Percentiles rank a stretch among this genome's conserved stretches.
Conservation (phyloP, 2,797 vertebrate genomes). For the Betta splendens region DNA sequence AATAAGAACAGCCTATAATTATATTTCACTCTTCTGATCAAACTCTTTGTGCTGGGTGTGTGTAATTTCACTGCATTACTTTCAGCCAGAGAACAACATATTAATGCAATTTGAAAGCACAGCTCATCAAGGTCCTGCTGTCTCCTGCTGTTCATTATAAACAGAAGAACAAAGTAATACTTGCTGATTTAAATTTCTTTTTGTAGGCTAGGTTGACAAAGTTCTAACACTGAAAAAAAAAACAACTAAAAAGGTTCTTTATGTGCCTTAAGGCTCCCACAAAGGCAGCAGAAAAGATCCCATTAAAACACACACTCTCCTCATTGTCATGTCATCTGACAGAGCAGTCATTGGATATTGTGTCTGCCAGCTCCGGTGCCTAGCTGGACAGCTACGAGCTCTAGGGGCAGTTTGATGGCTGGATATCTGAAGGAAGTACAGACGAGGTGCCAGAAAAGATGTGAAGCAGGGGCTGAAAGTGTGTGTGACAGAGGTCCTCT, state of each 20-base stretch:
- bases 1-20: too few relatives aligned
- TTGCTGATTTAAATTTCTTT: too few relatives aligned
- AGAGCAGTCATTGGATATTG: constrained; percentile 43
- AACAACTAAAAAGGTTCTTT: neutral
- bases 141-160: too few relatives aligned
- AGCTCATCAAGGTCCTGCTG: too few relatives aligned
- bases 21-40: too few relatives aligned
- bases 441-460: constrained; percentile 65
- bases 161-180: too few relatives aligned
- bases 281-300: constrained; percentile 4
- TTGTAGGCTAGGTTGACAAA: too few relatives aligned
- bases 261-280: neutral
- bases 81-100: too few relatives aligned
- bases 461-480: constrained; percentile 55
- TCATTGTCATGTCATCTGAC: constrained; percentile 24
- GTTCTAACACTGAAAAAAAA: neutral
- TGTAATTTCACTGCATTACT: constrained; percentile 4
- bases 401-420: constrained; percentile 50
- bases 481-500: constrained; percentile 63
- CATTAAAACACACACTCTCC: neutral
- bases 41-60: too few relatives aligned
- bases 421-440: constrained; percentile 75
- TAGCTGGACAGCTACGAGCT: constrained; percentile 51
- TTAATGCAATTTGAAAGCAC: neutral
- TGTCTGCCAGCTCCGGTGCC: constrained; percentile 52